These are phyloP conservation scores for Lophotriccus pileatus DNA, from an alignment of 2,797 vertebrate genomes.

Conservation along the genomic window DNA sequence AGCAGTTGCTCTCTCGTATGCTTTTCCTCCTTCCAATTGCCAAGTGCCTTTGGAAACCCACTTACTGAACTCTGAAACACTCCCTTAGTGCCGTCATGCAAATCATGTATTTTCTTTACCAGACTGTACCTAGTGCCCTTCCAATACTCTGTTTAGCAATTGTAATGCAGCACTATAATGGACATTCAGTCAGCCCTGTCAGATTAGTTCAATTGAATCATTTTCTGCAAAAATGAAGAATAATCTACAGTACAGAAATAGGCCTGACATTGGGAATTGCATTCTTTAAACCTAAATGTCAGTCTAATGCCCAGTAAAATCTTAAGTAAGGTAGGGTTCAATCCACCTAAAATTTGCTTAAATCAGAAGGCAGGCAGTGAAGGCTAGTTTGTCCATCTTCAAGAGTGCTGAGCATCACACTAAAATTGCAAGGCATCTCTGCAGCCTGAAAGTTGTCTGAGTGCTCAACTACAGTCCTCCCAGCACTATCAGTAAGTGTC, in stretches of 20 bases:
- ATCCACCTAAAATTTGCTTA: background rate
- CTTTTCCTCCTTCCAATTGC: background rate
- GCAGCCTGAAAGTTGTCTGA: background rate
- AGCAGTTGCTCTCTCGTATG: constrained; percentile 27
- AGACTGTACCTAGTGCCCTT: constrained; percentile 37
- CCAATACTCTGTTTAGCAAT: constrained; percentile 37
- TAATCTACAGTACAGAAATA: constrained; percentile 39
- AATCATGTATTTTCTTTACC: constrained; percentile 28
- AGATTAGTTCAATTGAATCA: constrained; percentile 52
- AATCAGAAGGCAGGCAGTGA: background rate
- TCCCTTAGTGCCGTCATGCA: background rate
- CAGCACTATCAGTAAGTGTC: background rate
- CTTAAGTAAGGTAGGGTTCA: constrained; percentile 5
- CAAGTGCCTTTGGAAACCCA: constrained; percentile 6
- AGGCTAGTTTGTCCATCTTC: background rate
- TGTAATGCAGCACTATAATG: constrained; percentile 41
- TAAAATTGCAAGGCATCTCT: background rate
- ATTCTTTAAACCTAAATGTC: constrained; percentile 19
- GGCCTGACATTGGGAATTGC: constrained; percentile 12
- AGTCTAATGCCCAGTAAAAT: constrained; percentile 11
- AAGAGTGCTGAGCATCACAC: background rate
- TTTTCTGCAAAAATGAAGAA: constrained; percentile 58
- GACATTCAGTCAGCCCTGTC: constrained; percentile 42
- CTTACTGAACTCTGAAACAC: background rate
- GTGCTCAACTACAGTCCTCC: background rate